Evolutionary conservation across 1,140 invertebrate species (phyloP).

Genomic region (Rhagoletis pomonella): DNA sequence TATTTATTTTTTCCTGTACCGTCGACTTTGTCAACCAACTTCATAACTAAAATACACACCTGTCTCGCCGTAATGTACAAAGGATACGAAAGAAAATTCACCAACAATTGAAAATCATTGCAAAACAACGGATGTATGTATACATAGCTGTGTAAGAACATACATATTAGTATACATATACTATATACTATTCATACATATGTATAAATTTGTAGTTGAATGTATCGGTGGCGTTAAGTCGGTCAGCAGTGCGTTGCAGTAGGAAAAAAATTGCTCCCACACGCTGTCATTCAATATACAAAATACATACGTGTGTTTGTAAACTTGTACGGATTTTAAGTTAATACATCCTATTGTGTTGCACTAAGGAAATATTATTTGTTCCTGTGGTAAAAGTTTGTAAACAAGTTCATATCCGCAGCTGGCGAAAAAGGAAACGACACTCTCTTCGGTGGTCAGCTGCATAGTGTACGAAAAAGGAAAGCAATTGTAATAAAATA

Average conservation of each 20-base stretch:
- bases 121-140: background rate
- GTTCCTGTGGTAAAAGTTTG: constrained; percentile 51
- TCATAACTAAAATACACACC: background rate
- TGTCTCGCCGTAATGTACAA: background rate
- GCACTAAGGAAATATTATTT: constrained; percentile 18
- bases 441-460: too few relatives aligned
- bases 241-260: background rate
- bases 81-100: background rate
- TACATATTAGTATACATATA: too few relatives aligned
- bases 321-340: background rate
- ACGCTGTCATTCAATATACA: background rate
- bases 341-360: constrained; percentile 37
- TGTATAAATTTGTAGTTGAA: background rate
- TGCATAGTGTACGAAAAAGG: too few relatives aligned
- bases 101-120: background rate
- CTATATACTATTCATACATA: background rate
- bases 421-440: background rate
- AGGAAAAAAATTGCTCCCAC: background rate
- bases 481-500: too few relatives aligned
- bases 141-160: too few relatives aligned
- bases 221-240: background rate
- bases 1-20: background rate
- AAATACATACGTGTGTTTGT: too few relatives aligned
- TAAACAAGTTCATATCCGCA: constrained; percentile 39
- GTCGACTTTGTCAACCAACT: background rate